Base-by-base conservation (phyloP, 2,113 vertebrate species). In the Chaetops frenatus region DNA sequence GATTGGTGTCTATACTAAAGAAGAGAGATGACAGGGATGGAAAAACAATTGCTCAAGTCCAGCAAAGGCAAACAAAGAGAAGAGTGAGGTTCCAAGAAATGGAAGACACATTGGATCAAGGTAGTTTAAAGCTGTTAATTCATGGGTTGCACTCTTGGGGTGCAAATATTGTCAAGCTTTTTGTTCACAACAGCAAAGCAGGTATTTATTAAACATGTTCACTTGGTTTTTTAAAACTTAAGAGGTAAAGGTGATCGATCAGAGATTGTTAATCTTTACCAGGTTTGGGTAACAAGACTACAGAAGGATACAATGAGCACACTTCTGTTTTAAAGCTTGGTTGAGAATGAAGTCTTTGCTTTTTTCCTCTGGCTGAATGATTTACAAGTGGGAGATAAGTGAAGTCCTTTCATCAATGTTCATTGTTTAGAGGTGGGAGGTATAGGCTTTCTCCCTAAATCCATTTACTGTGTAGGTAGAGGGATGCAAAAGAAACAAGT, bases 1-100 rank as follows among this genome's bases (percentile, higher is more conserved):
- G 99, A 12, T 92, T 99, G 80, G 98, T 99, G 57, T 99, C 99
- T 60, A 99, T 99, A 95, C 92, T 99, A 73, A 99, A 99, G 98
- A 99, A 98, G 94, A 98, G 98, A 77, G 98, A 88, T 38, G 96
- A 97, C 44, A 47, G 94, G 50, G 96, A 97, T 72, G 97, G 97
- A 69, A 97, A 97, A 81, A 78, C 92, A 36, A 53, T 95, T 88
- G 81, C 93, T 92, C 98, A 91, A 81, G 97, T 95, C 76, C 97
- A 97, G 35, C 97, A 98, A 62, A 99, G 97, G 93, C 92, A 97
- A 40, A 95, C 98, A 35, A 99, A 99, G 92, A 98, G 99, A 96
- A 98, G 98, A 87, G 99, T 99, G 80, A 97, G 98, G 82, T 99
- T 99, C 97, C 98, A 98, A 96, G 98, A 99, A 90, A 98, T 98